Evolutionary conservation across 2,888 invertebrate species (phyloP), one percentile per base, ranked within the genome.

Genomic region (Harpagoxenus sublaevis): DNA sequence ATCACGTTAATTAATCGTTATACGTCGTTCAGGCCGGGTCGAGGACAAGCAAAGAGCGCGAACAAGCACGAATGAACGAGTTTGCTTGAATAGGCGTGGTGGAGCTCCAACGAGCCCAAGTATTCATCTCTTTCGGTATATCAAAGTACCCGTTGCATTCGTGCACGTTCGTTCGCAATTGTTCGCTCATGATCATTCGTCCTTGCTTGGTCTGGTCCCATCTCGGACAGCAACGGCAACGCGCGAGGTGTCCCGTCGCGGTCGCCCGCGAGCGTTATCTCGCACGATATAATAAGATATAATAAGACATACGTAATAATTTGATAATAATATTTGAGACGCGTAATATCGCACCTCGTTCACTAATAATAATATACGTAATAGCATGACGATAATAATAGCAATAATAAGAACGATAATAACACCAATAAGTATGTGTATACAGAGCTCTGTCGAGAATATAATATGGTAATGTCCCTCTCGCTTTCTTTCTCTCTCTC

Each of bases 401-500:
- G 79, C 79, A 79, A 73, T 79, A 73, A 79, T 79, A 79, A 79
- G 79, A 79, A 79, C 73, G 73, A 79, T 79, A 79, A 79, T 79
- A 79, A 79, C 73, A 79, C 73, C 60, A 73, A 79, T 79, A 68
- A 68, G 48, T 60, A 73, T 60, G 73, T 79, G 73, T 79, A 73
- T 79, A 79, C 79, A 79, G 51, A 83, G 81, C 70, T 68, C 51
- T 83, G 68, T 79, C 53, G 68, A 70, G 48, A 60, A 65, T 81
- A 62, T 28, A 62, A 81, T 83, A 81, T 18, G 60, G 31, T 81
- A 82, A 81, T 60, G 15, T 66, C 4, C 23, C 28, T 66, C 8
- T 63, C 23, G 28, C 35, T 73, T 23, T 35, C 15, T 71, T 51
- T 48, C 51, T 71, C 23, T 57, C 42, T 28, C 28, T 45, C 28